Base-by-base conservation (phyloP, 2,797 vertebrate genomes). In the Botia almorhae region DNA sequence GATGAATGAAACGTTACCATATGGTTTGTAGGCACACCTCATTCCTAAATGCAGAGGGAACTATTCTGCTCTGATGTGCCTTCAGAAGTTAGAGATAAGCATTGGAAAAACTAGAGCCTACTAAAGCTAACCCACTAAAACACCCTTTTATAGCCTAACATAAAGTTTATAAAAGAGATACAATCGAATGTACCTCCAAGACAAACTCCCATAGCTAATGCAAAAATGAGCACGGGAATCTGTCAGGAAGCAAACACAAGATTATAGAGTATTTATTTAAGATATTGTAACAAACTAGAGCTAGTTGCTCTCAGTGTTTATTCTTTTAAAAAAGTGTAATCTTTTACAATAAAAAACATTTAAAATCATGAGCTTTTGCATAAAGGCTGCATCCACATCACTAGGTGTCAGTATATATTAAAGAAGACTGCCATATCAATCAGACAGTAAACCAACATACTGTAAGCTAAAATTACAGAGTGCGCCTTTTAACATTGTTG, bases 211-310 rank as follows among this genome's bases (percentile, higher is more conserved):
- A 99, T 95, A 23, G 97, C 97, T 89, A 99, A 60, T 0, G 97
- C 95, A 74, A 96, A 99, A 87, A 99, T 96, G 81, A 99, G 95
- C 74, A 99, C 97, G 14, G 97, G 97, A 86, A 98, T 96, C 97
- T 99, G 89, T 55, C 23, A 33, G 33, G 3, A 33, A 33, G 4
- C 33, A 33, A 33, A 33, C 33, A 33, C 3, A 33, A 14, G 8
- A 64, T 64, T 7, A 36, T 0, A 64, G 5, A 58, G 6, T 55
- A 19, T 58, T 21, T 1, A 11, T 21, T 58, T 58, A 33, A 33
- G 33, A 33, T 33, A 33, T 33, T 33, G 33, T 33, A 33, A 33
- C 3, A 33, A 33, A 33, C 23, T 26, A 26, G 23, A 26, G 23
- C 23, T 1, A 26, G 23, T 26, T 26, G 23, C 23, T 26, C 23